A percentile compares a stretch with the other conserved stretches of the same genome.
phyloP scores from a whole-genome alignment of 1,140 invertebrate genomes.

The Penaeus vannamei region DNA sequence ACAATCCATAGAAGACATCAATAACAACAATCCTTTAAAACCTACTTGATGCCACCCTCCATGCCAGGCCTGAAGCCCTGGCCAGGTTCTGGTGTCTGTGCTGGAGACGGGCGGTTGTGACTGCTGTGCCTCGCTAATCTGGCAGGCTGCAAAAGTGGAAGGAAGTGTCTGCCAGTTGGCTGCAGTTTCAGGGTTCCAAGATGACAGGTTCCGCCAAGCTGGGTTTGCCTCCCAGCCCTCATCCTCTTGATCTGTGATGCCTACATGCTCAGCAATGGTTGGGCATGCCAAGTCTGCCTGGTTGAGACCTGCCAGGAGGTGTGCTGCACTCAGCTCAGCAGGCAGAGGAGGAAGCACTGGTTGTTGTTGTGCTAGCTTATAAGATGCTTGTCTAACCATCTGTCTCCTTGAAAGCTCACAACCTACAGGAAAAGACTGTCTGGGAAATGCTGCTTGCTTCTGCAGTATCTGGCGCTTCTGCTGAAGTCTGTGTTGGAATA shows the following conservation, averaged over 20 bases:
- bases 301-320: slow-evolving; percentile 54
- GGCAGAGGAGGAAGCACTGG: slow-evolving; percentile 77
- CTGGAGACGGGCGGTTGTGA: slow-evolving; percentile 24
- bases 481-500: slow-evolving; percentile 84
- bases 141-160: slow-evolving; percentile 75
- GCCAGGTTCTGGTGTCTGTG: slow-evolving; percentile 43
- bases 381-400: slow-evolving; percentile 84
- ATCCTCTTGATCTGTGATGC: slow-evolving; percentile 41
- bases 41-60: slow-evolving; percentile 48
- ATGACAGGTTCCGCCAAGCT: slow-evolving; percentile 46
- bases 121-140: slow-evolving; percentile 74
- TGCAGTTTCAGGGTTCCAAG: slow-evolving; percentile 36
- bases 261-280: slow-evolving; percentile 68
- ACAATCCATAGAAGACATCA: background rate
- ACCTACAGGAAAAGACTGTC: slow-evolving; percentile 68
- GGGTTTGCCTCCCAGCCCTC: slow-evolving; percentile 35
- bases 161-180: slow-evolving; percentile 57
- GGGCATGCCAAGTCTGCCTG: slow-evolving; percentile 66
- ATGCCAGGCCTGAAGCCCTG: slow-evolving; percentile 47
- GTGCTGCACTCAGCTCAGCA: slow-evolving; percentile 70
- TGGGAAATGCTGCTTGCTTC: slow-evolving; percentile 82
- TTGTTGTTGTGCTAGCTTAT: slow-evolving; percentile 82
- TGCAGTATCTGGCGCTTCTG: slow-evolving; percentile 86
- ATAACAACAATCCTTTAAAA: background rate
- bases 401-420: slow-evolving; percentile 77